phyloP scores from a whole-genome alignment of 92 coral and sea anemone genomes.

The Galaxea fascicularis region DNA sequence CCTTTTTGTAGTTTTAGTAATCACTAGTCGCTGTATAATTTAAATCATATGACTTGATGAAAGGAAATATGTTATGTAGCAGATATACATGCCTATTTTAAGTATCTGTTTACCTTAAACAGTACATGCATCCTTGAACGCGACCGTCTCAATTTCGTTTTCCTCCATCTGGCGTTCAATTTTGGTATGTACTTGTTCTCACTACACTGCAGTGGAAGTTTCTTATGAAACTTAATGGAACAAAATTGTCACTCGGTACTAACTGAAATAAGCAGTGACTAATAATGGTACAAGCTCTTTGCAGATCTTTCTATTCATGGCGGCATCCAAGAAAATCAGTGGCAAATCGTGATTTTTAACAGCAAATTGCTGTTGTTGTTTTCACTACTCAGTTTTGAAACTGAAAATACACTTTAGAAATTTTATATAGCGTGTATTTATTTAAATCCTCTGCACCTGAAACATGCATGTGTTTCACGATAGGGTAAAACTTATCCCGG shows the following conservation, averaged over 20 bases:
- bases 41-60: not conserved
- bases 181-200: not conserved
- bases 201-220: no score
- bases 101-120: not conserved
- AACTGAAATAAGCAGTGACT: no score
- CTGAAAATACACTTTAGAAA: not conserved
- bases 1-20: not conserved
- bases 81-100: not conserved
- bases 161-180: not conserved
- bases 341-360: constrained; percentile 9
- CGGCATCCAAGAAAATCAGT: not conserved
- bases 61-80: not conserved
- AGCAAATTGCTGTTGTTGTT: not conserved
- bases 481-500: no score
- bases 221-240: no score
- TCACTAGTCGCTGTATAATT: not conserved
- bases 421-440: no score
- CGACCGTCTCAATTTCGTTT: constrained; percentile 1
- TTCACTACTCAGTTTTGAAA: not conserved
- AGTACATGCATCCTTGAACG: not conserved
- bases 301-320: not conserved
- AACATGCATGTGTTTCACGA: no score
- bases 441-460: no score
- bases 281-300: no score
- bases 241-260: no score